Evolutionary conservation across 2,888 invertebrate species (phyloP), one percentile per base, ranked within the genome.

Genomic region (Nymphalis c-album): DNA sequence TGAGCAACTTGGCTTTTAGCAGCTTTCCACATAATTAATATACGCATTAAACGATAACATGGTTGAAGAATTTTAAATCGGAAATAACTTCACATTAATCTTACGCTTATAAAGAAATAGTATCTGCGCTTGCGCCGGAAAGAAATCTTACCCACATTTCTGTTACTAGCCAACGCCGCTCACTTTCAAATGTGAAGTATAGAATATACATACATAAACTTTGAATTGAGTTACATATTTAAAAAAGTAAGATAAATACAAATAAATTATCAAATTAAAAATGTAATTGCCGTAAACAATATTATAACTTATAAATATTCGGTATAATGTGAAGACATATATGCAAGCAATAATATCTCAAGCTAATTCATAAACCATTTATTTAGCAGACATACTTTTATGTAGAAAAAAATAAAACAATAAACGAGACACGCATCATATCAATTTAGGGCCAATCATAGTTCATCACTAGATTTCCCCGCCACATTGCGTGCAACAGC

Each of bases 401-500:
- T 3, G n/a, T 40, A 18, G 10, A n/a, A 35, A 35, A 13, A 35
- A 40, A 10, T 40, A 40, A 40, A 40, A 40, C 40, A 40, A 40
- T 40, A 40, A 40, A 18, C 13, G 18, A 10, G n/a, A 10, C 57
- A 57, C 57, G 35, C n/a, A 26, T 35, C 7, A 18, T 13, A 35
- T 7, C 7, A 35, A 35, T 18, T 47, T 31, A 46, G 55, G n/a
- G 46, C 16, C 45, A 55, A 22, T 63, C 35, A 18, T 26, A 45
- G 62, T 46, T 55, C 58, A 59, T 63, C 31, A 53, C 18, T 51
- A 57, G 31, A 45, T 67, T 59, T 35, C 51, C 51, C 50, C 31
- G 17, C 60, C 26, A 53, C 64, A 57, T 66, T 66, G 64, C 81
- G 80, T 83, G 80, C 73, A 73, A 74, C 85, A 85, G 85, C 84